These are phyloP conservation scores for Hippocampus barbouri DNA, from an alignment of 2,113 vertebrate genomes.

Conservation along the genomic window DNA sequence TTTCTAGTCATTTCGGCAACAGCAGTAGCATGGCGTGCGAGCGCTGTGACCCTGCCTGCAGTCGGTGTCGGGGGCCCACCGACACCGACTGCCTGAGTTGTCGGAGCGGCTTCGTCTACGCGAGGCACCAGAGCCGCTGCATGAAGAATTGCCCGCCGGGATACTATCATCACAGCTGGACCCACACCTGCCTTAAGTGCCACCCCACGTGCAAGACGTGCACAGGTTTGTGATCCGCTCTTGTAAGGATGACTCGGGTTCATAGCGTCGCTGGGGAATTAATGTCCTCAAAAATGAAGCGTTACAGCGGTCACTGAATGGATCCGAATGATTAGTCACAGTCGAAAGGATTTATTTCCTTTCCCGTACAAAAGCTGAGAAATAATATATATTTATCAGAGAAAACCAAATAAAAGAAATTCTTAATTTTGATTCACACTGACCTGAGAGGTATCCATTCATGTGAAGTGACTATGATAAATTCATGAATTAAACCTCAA, in stretches of 20 bases:
- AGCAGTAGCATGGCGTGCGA: conserved; percentile 67
- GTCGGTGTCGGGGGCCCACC: conserved; percentile 68
- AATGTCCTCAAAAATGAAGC: not conserved
- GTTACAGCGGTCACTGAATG: not conserved
- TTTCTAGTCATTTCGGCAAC: conserved; percentile 79
- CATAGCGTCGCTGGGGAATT: not conserved
- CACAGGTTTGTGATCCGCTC: not conserved
- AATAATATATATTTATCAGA: not conserved
- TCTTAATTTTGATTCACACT: no score
- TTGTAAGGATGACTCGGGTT: not conserved
- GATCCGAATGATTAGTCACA: not conserved
- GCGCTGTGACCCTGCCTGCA: conserved; percentile 80
- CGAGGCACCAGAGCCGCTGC: conserved; percentile 71
- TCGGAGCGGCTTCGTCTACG: conserved; percentile 70
- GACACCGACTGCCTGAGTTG: conserved; percentile 80
- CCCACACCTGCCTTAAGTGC: conserved; percentile 76
- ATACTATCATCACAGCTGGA: conserved; percentile 62
- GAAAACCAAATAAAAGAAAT: not conserved
- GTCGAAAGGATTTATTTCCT: not conserved
- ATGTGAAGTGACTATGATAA: no score
- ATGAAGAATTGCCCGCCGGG: conserved; percentile 75
- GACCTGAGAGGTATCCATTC: no score
- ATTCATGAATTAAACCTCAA: no score
- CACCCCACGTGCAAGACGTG: conserved; percentile 83
- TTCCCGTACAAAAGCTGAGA: not conserved